A percentile compares a stretch with the other conserved stretches of the same genome.
Evolutionary conservation across 2,888 invertebrate genomes (phyloP).

Genomic region (Rotaria socialis): DNA sequence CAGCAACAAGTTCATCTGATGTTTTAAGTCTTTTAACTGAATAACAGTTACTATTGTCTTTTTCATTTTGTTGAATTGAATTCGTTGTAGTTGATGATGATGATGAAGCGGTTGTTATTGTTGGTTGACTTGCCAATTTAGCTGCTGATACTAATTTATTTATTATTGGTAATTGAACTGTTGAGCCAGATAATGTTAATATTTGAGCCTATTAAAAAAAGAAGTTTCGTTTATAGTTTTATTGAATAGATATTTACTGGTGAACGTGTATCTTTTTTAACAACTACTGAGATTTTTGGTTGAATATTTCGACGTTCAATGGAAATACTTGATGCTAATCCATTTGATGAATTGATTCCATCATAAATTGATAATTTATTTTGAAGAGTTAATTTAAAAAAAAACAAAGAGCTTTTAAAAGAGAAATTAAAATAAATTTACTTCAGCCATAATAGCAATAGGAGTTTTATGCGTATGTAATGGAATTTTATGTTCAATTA

Average conservation of each 20-base stretch:
- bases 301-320: slow-evolving; percentile 13
- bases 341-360: slow-evolving; percentile 8
- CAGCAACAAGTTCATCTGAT: background rate
- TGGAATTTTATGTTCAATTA: slow-evolving; percentile 93
- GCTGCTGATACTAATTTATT: background rate
- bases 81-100: background rate
- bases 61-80: background rate
- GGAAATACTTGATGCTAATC: background rate
- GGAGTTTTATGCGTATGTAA: slow-evolving; percentile 82
- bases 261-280: slow-evolving; percentile 24
- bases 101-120: background rate
- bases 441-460: slow-evolving; percentile 70
- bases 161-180: slow-evolving; percentile 8
- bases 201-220: background rate
- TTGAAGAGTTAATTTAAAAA: background rate
- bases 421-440: background rate
- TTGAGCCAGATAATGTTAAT: background rate
- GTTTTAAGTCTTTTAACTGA: slow-evolving; percentile 25
- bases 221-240: background rate
- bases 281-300: background rate
- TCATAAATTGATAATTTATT: slow-evolving; percentile 10
- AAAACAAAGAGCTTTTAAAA: background rate
- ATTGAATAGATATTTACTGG: background rate
- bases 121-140: background rate
- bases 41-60: background rate